Conservation (phyloP, 2,113 vertebrate species). For the Nicator chloris region DNA sequence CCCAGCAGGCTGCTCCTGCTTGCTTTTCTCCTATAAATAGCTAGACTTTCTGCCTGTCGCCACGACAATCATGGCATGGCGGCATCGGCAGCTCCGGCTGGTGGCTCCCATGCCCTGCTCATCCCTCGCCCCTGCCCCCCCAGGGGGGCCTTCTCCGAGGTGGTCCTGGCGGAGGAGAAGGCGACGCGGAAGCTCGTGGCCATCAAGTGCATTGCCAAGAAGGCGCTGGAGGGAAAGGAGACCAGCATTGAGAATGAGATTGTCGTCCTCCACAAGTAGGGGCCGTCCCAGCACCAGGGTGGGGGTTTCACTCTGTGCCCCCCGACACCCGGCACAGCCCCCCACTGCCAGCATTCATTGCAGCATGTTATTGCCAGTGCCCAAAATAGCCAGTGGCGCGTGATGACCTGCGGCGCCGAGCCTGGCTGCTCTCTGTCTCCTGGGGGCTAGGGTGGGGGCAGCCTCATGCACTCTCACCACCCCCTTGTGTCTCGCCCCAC, state of each 20-base stretch:
- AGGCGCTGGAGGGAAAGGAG: constrained; percentile 94
- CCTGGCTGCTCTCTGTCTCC: not conserved
- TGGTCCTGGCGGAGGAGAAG: constrained; percentile 94
- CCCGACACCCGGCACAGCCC: fast-evolving
- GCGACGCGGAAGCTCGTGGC: constrained; percentile 89
- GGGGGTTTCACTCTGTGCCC: fast-evolving
- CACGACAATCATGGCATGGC: constrained; percentile 23
- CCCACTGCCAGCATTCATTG: not conserved
- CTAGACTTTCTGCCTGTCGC: constrained; percentile 48
- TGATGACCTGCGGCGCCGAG: fast-evolving
- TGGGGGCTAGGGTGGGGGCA: not conserved
- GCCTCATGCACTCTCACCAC: not conserved
- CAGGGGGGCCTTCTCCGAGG: constrained; percentile 97
- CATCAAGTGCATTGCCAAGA: constrained; percentile 97
- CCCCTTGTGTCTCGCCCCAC: fast-evolving
- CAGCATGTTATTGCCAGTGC: not conserved
- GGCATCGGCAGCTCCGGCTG: fast-evolving
- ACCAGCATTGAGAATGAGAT: constrained; percentile 99
- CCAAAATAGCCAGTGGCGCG: not conserved
- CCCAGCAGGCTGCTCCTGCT: not conserved
- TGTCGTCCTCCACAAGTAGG: constrained; percentile 93
- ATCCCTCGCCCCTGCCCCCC: not conserved
- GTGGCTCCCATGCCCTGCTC: not conserved
- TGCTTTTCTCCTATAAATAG: constrained; percentile 66
- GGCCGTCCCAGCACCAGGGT: not conserved